These are phyloP conservation scores for Beroe ovata DNA, from an alignment of 37 sponge, comb jelly and placozoan genomes.

Conservation along the genomic window DNA sequence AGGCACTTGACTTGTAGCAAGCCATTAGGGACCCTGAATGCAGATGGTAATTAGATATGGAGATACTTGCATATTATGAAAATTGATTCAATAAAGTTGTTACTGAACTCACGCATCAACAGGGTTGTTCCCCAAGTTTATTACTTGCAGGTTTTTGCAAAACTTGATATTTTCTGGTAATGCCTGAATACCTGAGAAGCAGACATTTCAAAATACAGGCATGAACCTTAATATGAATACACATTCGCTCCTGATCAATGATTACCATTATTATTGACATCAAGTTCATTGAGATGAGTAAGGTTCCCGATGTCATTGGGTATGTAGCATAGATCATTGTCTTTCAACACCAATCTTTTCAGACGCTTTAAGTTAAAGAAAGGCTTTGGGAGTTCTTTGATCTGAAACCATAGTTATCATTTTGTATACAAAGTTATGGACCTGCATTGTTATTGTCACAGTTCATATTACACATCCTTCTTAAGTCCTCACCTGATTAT, in stretches of 20 bases:
- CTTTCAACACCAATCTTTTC: slow-evolving; percentile 30
- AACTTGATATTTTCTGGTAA: slow-evolving; percentile 53
- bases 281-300: slow-evolving; percentile 43
- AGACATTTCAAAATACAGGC: neutral
- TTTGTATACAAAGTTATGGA: too few species aligned
- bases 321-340: slow-evolving; percentile 22
- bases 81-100: neutral
- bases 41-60: neutral
- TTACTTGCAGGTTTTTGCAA: slow-evolving; percentile 46
- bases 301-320: slow-evolving; percentile 52
- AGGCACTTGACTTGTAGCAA: slow-evolving; percentile 11
- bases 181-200: neutral
- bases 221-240: neutral
- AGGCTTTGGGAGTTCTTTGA: slow-evolving; percentile 49
- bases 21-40: slow-evolving; percentile 3
- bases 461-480: too few species aligned
- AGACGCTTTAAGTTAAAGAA: slow-evolving; percentile 41
- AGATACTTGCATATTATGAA: neutral
- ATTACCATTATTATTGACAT: slow-evolving; percentile 13
- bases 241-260: too few species aligned
- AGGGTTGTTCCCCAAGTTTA: slow-evolving; percentile 25
- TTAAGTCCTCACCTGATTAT: slow-evolving; percentile 33
- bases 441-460: too few species aligned
- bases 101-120: slow-evolving; percentile 55
- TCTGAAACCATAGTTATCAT: slow-evolving; percentile 3